Evolutionary conservation across 2,797 vertebrate genomes (phyloP), one percentile per base, ranked within the genome.

Genomic region (Sebastes vulpes): DNA sequence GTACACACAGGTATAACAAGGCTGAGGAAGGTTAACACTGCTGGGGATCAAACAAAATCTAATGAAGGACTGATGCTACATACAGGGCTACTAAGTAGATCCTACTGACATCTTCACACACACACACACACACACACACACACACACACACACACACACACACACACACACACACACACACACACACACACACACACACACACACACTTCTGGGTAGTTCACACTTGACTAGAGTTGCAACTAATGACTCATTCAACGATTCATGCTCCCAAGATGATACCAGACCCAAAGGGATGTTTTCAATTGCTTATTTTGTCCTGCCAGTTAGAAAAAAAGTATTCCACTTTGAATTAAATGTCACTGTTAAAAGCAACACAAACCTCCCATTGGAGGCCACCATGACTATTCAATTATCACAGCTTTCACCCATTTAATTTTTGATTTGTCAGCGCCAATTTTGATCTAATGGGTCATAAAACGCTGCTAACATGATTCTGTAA

Each of bases 181-280:
- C 64, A 73, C 65, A 64, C 29, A 74, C 70, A 32, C 50, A 32
- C 65, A 72, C 64, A 63, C 28, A 74, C 69, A 29, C 50, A 32
- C 65, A 73, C 65, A 63, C 25, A 74, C 70, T 65, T 64, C 46
- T 20, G n/a, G 68, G 65, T 52, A 54, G 46, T 66, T 72, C 54
- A 75, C 53, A 32, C 52, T 75, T 50, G 60, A 64, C 56, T 65
- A 54, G 28, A 75, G 21, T 65, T 81, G 26, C 46, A 79, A 60
- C 32, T 65, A 75, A 80, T 56, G 38, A 86, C 66, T 80, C 26
- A 75, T 77, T 79, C 28, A 81, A 82, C 5, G 12, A 68, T 59
- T 73, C 29, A 73, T 42, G 11, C 48, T 63, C 35, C 68, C 32
- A 52, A 72, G 70, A 77, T 75, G 26, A 82, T 2, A 73, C 52